Conservation (phyloP, 2,113 vertebrate species). For the Nannospalax galili region DNA sequence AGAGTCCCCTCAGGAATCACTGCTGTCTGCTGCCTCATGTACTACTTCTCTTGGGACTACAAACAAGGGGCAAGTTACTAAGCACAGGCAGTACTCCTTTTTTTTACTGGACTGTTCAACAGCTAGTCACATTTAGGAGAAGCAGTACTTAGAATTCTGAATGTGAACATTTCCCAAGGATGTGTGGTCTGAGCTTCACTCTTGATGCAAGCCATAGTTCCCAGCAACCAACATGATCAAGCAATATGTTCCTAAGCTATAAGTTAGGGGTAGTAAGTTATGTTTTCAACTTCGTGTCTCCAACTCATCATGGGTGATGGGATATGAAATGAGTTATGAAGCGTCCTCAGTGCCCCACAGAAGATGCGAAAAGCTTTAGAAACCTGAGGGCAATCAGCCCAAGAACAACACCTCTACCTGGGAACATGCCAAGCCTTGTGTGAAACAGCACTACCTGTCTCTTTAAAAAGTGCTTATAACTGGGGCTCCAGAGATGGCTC, state of each 20-base stretch:
- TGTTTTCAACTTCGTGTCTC: not conserved
- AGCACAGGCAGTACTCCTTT: not conserved
- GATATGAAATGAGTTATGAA: too few relatives aligned
- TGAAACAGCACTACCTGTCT: not conserved
- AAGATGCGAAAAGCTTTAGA: conserved; percentile 14
- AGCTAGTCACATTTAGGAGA: not conserved
- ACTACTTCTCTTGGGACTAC: not conserved
- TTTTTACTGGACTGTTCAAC: not conserved
- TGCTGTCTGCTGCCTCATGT: not conserved
- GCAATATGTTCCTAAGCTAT: not conserved
- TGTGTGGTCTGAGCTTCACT: not conserved
- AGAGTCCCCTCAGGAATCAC: not conserved
- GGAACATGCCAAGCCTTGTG: not conserved
- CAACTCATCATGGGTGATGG: not conserved
- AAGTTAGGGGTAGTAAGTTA: not conserved
- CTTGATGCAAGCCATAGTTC: not conserved
- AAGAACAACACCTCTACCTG: not conserved
- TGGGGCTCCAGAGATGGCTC: too few relatives aligned
- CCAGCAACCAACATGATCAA: not conserved
- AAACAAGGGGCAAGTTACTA: not conserved
- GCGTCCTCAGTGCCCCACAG: not conserved
- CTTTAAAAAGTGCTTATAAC: conserved; percentile 24
- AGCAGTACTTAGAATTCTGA: not conserved
- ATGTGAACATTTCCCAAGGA: not conserved
- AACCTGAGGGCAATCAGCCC: not conserved